These are phyloP conservation scores for Mesoclemmys tuberculata DNA, from an alignment of 2,113 vertebrate species.

Conservation along the genomic window DNA sequence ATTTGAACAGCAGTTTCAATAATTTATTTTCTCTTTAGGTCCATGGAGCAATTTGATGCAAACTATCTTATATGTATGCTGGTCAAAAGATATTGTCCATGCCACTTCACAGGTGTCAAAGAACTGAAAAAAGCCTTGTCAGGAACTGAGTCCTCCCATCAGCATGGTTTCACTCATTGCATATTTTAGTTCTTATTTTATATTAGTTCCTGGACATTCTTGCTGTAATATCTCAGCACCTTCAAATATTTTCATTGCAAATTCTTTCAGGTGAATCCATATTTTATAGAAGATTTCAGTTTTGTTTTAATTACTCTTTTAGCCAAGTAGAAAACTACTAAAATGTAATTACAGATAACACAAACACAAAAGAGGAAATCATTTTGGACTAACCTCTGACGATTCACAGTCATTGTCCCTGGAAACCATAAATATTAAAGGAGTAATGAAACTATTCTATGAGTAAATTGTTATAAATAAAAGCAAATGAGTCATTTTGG, in stretches of 20 bases:
- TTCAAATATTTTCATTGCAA: conserved; percentile 4
- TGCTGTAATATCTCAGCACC: neutral
- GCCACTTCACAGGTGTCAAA: neutral
- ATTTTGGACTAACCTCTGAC: conserved; percentile 48
- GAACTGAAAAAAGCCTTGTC: neutral
- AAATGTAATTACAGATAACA: conserved; percentile 43
- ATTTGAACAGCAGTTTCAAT: neutral
- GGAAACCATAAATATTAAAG: conserved; percentile 56
- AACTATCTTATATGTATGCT: neutral
- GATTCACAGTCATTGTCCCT: conserved; percentile 26
- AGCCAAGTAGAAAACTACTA: conserved; percentile 17
- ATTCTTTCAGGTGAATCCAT: neutral
- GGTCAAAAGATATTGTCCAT: neutral
- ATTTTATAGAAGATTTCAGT: neutral
- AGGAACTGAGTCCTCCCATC: neutral
- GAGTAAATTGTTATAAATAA: conserved; percentile 39
- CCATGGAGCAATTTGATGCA: too few relatives aligned
- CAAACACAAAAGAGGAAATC: conserved; percentile 47
- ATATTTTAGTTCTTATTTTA: neutral
- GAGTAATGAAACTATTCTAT: conserved; percentile 36
- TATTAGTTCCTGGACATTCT: neutral
- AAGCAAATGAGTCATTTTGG: neutral
- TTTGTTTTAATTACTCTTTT: conserved; percentile 40
- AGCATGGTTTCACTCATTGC: neutral
- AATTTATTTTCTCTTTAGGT: neutral